Conservation (phyloP, 2,888 invertebrate genomes). For the Argyra leucocephala region DNA sequence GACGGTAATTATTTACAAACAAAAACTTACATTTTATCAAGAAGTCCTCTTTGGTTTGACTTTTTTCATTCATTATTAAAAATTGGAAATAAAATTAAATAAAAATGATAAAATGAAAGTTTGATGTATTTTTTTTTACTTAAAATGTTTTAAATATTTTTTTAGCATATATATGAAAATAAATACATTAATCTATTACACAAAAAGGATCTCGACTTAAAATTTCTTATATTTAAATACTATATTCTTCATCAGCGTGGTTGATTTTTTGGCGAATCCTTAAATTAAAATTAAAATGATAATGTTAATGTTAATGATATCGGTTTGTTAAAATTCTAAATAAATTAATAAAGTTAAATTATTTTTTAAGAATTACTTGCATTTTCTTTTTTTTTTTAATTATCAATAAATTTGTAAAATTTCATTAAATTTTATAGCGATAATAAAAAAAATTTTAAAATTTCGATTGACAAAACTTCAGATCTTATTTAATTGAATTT, state of each 20-base stretch:
- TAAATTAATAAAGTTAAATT: constrained; percentile 6
- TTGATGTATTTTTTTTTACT: neutral
- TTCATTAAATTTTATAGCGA: constrained; percentile 7
- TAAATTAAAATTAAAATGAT: neutral
- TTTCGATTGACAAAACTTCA: neutral
- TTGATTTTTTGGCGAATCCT: neutral
- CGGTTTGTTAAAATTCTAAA: neutral
- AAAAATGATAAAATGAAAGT: neutral
- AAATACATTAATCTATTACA: constrained; percentile 1
- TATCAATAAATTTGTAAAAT: constrained; percentile 12
- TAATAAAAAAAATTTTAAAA: constrained; percentile 2
- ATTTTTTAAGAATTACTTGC: neutral
- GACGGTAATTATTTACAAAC: neutral
- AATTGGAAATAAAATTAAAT: neutral
- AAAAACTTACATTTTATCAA: neutral
- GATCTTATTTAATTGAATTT: neutral
- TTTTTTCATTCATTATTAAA: neutral
- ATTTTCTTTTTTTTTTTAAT: constrained; percentile 14
- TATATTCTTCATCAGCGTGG: neutral
- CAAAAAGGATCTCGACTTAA: neutral
- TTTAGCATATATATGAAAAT: constrained; percentile 1
- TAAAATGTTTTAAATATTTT: neutral
- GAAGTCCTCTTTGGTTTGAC: neutral
- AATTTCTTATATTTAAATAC: neutral
- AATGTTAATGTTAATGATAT: neutral